Conservation (phyloP, 2,113 vertebrate genomes). For the Pipra filicauda region DNA sequence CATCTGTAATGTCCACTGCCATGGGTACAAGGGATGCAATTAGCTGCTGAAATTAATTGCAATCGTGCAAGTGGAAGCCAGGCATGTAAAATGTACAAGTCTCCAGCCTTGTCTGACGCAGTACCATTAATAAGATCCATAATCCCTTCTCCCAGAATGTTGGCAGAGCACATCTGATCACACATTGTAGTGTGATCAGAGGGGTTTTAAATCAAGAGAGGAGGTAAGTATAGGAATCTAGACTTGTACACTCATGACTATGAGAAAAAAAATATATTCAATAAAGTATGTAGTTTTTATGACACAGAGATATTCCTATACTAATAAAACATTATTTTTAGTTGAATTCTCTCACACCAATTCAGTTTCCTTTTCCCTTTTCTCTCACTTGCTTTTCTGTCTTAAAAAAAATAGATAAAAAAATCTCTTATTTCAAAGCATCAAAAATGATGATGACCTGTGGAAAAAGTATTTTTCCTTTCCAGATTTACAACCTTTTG, state of each 20-base stretch:
- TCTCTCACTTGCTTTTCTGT: background rate
- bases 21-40: background rate
- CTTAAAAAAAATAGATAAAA: background rate
- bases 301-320: background rate
- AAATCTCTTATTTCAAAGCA: background rate
- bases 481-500: background rate
- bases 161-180: background rate
- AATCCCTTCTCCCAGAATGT: background rate
- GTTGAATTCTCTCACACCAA: background rate
- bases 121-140: constrained; percentile 13
- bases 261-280: no score
- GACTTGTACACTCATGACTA: background rate
- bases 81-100: background rate
- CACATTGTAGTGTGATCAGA: background rate
- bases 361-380: background rate
- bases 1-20: background rate
- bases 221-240: background rate
- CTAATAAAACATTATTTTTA: constrained; percentile 44
- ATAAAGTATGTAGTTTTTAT: no score
- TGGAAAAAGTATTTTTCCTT: background rate
- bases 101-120: background rate
- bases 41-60: constrained; percentile 51
- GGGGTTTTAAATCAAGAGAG: constrained; percentile 23
- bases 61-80: background rate
- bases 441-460: background rate